A percentile compares a stretch with the other conserved stretches of the same genome.
phyloP scores from a whole-genome alignment of 2,888 invertebrate species.

The Drosophila conformis region DNA sequence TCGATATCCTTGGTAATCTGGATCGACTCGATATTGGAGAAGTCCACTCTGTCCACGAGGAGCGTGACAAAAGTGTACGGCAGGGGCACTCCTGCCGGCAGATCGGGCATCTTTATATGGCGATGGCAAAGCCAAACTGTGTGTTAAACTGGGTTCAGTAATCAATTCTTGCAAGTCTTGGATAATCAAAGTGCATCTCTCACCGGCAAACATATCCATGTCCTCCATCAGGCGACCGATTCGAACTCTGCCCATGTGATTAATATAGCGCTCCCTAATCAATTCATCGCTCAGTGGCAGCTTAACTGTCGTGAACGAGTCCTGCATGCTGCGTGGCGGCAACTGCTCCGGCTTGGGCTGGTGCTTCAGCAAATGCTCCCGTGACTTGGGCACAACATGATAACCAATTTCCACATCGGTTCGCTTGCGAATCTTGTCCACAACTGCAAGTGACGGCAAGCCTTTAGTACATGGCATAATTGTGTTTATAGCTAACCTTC shows the following conservation, averaged over 20 bases:
- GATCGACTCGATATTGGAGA: slow-evolving; percentile 79
- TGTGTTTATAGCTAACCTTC: slow-evolving; percentile 46
- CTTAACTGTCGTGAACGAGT: slow-evolving; percentile 88
- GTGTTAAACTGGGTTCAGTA: slow-evolving; percentile 86
- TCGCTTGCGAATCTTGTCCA: slow-evolving; percentile 70
- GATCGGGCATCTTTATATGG: slow-evolving; percentile 87
- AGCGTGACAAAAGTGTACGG: slow-evolving; percentile 91
- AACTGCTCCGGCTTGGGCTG: slow-evolving; percentile 87
- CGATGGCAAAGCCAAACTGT: slow-evolving; percentile 90
- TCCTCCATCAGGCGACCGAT: slow-evolving; percentile 91
- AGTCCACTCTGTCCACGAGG: slow-evolving; percentile 89
- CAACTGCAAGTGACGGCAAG: slow-evolving; percentile 51
- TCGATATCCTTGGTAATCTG: slow-evolving; percentile 87
- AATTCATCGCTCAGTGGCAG: slow-evolving; percentile 88
- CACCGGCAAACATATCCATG: slow-evolving; percentile 92
- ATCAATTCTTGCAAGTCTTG: slow-evolving; percentile 71
- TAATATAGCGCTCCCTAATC: slow-evolving; percentile 88
- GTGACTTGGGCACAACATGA: slow-evolving; percentile 84
- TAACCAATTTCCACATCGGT: slow-evolving; percentile 83
- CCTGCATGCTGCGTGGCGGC: slow-evolving; percentile 88
- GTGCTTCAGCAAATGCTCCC: slow-evolving; percentile 86
- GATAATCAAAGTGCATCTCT: slow-evolving; percentile 66
- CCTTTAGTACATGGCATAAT: neutral
- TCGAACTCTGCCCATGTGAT: slow-evolving; percentile 87
- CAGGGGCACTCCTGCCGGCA: slow-evolving; percentile 85